Conservation (phyloP, 2,113 vertebrate genomes). For the Erythrocebus patas region DNA sequence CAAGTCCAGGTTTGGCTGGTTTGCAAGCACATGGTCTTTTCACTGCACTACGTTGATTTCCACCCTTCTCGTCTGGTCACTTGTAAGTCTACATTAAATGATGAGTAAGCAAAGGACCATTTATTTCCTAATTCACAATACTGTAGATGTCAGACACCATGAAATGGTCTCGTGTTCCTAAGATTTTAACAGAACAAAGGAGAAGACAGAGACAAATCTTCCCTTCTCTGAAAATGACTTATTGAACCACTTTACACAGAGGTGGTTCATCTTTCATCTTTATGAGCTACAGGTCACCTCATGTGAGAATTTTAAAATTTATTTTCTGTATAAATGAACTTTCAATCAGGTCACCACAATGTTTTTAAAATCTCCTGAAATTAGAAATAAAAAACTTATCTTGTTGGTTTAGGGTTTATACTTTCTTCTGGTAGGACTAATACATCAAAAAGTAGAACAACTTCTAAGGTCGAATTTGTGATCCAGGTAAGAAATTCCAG, state of each 20-base stretch:
- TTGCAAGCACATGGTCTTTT: background rate
- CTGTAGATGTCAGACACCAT: background rate
- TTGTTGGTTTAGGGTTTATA: background rate
- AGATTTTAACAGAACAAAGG: conserved; percentile 6
- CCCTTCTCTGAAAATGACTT: background rate
- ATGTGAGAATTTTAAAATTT: background rate
- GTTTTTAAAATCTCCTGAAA: conserved; percentile 5
- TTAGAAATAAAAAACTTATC: background rate
- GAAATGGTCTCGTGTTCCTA: background rate
- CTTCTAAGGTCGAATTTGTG: background rate
- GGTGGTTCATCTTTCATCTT: background rate
- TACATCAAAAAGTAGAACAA: conserved; percentile 18
- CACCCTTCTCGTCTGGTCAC: background rate
- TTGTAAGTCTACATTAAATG: background rate
- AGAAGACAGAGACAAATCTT: background rate
- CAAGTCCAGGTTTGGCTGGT: background rate
- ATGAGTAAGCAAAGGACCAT: background rate
- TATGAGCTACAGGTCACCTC: background rate
- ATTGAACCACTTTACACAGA: background rate
- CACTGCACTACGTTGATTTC: background rate
- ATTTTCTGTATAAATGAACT: conserved; percentile 46
- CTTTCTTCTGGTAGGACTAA: conserved; percentile 13
- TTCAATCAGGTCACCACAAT: background rate
- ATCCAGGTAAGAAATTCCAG: conserved; percentile 23
- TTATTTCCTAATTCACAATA: conserved; percentile 38